These are phyloP conservation scores for Macroramphosus scolopax DNA, from an alignment of 2,797 vertebrate species.

Conservation along the genomic window DNA sequence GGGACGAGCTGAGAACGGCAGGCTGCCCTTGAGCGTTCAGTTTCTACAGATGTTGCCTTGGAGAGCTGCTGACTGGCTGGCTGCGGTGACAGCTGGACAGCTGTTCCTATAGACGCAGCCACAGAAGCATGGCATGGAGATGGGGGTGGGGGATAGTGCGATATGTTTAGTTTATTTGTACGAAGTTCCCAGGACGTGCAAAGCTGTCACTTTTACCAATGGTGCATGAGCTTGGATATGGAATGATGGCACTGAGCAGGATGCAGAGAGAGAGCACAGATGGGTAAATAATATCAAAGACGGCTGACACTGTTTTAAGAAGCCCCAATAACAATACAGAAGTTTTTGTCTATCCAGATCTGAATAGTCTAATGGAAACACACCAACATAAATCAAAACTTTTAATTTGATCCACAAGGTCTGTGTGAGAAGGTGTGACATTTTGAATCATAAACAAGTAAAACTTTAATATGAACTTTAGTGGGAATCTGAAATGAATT, in stretches of 20 bases:
- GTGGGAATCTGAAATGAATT: slow-evolving; percentile 47
- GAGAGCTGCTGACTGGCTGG: slow-evolving; percentile 75
- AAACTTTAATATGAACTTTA: slow-evolving; percentile 61
- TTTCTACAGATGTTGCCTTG: slow-evolving; percentile 78
- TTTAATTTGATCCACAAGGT: slow-evolving; percentile 37
- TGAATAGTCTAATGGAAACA: slow-evolving; percentile 17
- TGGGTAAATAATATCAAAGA: slow-evolving; percentile 66
- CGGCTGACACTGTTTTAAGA: slow-evolving; percentile 52
- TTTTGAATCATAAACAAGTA: slow-evolving; percentile 57
- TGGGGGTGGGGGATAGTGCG: slow-evolving; percentile 30
- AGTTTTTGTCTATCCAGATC: slow-evolving; percentile 26
- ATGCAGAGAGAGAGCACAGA: slow-evolving; percentile 60
- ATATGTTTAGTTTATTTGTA: slow-evolving; percentile 71
- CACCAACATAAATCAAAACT: slow-evolving; percentile 23
- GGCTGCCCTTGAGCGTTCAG: slow-evolving; percentile 61
- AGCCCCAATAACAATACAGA: slow-evolving; percentile 33
- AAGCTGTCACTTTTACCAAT: slow-evolving; percentile 74
- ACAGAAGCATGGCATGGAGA: slow-evolving; percentile 71
- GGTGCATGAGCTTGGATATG: slow-evolving; percentile 66
- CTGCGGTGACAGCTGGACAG: slow-evolving; percentile 83
- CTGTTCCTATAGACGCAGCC: slow-evolving; percentile 79
- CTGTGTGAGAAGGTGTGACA: slow-evolving; percentile 35
- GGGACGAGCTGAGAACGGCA: slow-evolving; percentile 63
- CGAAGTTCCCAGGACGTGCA: slow-evolving; percentile 75
- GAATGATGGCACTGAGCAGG: slow-evolving; percentile 56